A percentile compares a stretch with the other conserved stretches of the same genome.
Evolutionary conservation across 1,140 invertebrate species (phyloP).

Genomic region (Zophobas atratus): DNA sequence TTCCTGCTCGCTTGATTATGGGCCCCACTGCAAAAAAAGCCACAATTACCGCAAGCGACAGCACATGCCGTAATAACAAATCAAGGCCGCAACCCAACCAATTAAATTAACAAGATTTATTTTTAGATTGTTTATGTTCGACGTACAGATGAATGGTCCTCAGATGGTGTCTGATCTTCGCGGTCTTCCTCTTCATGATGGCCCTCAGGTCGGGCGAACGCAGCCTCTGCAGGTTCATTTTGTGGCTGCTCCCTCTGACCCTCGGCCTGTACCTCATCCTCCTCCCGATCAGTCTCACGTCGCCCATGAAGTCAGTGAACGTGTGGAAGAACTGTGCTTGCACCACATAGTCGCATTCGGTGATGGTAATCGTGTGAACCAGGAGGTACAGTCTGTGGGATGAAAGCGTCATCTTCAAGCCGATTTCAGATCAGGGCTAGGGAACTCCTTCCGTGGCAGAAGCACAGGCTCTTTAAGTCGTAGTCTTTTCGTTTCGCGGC

Average conservation of each 20-base stretch:
- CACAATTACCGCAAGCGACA: constrained; percentile 16
- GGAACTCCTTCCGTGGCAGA: constrained; percentile 62
- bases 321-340: constrained; percentile 66
- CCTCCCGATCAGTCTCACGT: constrained; percentile 59
- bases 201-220: constrained; percentile 57
- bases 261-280: constrained; percentile 59
- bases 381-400: constrained; percentile 59
- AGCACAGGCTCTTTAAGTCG: constrained; percentile 54
- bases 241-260: constrained; percentile 53
- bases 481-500: constrained; percentile 62
- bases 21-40: constrained; percentile 41
- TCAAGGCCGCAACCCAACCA: constrained; percentile 20
- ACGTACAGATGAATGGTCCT: constrained; percentile 65
- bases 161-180: constrained; percentile 64
- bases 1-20: background rate
- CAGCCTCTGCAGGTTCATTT: constrained; percentile 53
- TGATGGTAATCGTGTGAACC: constrained; percentile 66
- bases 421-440: constrained; percentile 61
- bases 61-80: background rate
- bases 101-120: constrained; percentile 37
- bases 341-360: constrained; percentile 63
- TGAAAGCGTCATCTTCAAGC: constrained; percentile 9
- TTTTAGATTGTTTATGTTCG: constrained; percentile 18
- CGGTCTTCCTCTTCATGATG: constrained; percentile 61
- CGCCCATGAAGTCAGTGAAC: constrained; percentile 49